These are phyloP conservation scores for Cettia cetti DNA, from an alignment of 2,113 vertebrate species.

Conservation along the genomic window DNA sequence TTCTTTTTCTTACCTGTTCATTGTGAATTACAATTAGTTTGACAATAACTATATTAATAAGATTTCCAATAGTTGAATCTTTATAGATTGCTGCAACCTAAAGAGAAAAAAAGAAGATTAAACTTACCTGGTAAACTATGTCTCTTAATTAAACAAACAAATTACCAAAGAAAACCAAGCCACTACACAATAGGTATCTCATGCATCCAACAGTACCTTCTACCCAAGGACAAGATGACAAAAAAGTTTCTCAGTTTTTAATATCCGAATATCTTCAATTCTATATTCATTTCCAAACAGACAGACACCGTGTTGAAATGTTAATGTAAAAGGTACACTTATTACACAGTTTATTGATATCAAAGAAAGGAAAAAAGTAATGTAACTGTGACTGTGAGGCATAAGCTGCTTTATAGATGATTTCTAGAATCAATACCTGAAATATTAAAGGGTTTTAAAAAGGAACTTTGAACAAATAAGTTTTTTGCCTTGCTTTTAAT, in stretches of 20 bases:
- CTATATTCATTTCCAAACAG: background rate
- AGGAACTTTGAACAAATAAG: background rate
- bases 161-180: background rate
- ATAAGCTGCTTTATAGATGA: background rate
- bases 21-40: slow-evolving; percentile 92
- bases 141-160: background rate
- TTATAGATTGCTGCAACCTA: slow-evolving; percentile 95
- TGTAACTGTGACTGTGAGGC: background rate
- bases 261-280: background rate
- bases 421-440: background rate
- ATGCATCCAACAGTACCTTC: background rate
- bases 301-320: background rate
- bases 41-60: slow-evolving; percentile 94
- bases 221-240: background rate
- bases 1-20: slow-evolving; percentile 84
- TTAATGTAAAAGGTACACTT: background rate
- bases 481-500: background rate
- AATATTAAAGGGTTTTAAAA: background rate
- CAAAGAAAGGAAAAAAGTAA: background rate
- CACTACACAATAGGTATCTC: background rate
- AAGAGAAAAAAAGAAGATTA: slow-evolving; percentile 24
- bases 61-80: slow-evolving; percentile 95
- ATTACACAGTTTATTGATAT: background rate
- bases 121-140: background rate
- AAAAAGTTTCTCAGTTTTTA: background rate